These are phyloP conservation scores for Oxystoma pomonae DNA, from an alignment of 2,888 invertebrate genomes.

Conservation along the genomic window DNA sequence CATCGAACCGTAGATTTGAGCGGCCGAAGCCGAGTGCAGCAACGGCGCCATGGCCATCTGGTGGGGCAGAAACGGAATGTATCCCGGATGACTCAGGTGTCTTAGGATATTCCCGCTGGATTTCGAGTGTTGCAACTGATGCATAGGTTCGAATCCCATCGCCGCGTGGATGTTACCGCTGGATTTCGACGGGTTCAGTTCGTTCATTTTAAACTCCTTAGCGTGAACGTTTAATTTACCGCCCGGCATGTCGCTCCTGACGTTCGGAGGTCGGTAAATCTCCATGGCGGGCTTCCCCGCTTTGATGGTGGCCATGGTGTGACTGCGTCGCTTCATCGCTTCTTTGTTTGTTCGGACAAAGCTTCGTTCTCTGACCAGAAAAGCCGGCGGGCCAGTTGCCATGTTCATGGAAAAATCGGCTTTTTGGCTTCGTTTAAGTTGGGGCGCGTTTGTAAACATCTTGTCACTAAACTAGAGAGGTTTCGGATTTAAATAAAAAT, in stretches of 20 bases:
- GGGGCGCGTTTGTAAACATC: slow-evolving; percentile 26
- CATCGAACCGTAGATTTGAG: slow-evolving; percentile 58
- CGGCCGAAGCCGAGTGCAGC: slow-evolving; percentile 59
- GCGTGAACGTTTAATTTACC: slow-evolving; percentile 80
- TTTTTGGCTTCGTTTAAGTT: slow-evolving; percentile 42
- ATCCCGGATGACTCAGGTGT: slow-evolving; percentile 43
- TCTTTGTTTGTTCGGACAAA: slow-evolving; percentile 59
- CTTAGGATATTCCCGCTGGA: slow-evolving; percentile 67
- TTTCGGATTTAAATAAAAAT: neutral
- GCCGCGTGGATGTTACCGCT: slow-evolving; percentile 41
- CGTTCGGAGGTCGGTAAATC: slow-evolving; percentile 81
- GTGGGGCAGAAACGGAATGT: slow-evolving; percentile 37
- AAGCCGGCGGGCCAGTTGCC: slow-evolving; percentile 30
- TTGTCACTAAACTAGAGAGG: neutral
- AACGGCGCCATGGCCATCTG: slow-evolving; percentile 41
- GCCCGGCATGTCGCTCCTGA: slow-evolving; percentile 41
- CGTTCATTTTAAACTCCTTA: slow-evolving; percentile 84
- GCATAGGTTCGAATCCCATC: slow-evolving; percentile 37
- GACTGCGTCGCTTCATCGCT: slow-evolving; percentile 63
- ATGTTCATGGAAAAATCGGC: slow-evolving; percentile 50
- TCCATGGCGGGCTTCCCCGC: slow-evolving; percentile 77
- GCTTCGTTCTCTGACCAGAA: slow-evolving; percentile 64
- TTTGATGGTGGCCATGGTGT: slow-evolving; percentile 63
- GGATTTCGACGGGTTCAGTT: slow-evolving; percentile 47
- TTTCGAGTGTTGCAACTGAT: slow-evolving; percentile 49